Evolutionary conservation across 1,140 invertebrate species (phyloP), one percentile per base, ranked within the genome.

Genomic region (Lamellibrachia luymesi): DNA sequence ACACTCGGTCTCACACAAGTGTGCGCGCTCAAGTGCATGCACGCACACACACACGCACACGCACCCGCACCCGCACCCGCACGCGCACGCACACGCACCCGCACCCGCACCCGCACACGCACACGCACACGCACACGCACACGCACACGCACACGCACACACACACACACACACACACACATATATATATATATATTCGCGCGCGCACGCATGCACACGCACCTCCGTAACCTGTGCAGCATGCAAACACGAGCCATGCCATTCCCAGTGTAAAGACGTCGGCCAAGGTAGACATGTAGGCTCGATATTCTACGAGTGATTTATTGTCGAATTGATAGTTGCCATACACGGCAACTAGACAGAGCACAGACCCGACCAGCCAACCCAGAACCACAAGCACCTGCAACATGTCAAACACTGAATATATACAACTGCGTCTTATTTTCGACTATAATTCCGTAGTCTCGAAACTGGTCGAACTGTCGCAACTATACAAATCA

Each of bases 191-290:
- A 91, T 22, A 91, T 38, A 91, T 91, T 38, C 7, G 22, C 90
- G 90, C 90, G 90, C 13, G 13, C 52, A 56, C 6, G 13, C 52
- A 56, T 22, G 25, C 90, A 91, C 25, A 50, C 90, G 6, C 27
- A 93, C 92, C 92, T 90, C 92, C 92, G 17, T 93, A 50, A 13
- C 92, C 92, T 38, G 56, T 27, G 27, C 92, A 93, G 51, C 56
- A 93, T 5, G 89, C 92, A 90, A 89, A 93, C 51, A 93, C 64
- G 0, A 93, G 5, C 92, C 92, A 93, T n/a, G 64, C 92, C 13
- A 93, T 56, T 13, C 92, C 52, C 5, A 90, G 8, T 4, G 92
- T 56, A 50, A 93, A 93, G 25, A 92, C 27, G 27, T 38, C 50
- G 22, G 38, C 13, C 17, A 6, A 52, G 4, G 51, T 92, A 2